Base-by-base conservation (phyloP, 2,113 vertebrate species). In the Neogale vison region DNA sequence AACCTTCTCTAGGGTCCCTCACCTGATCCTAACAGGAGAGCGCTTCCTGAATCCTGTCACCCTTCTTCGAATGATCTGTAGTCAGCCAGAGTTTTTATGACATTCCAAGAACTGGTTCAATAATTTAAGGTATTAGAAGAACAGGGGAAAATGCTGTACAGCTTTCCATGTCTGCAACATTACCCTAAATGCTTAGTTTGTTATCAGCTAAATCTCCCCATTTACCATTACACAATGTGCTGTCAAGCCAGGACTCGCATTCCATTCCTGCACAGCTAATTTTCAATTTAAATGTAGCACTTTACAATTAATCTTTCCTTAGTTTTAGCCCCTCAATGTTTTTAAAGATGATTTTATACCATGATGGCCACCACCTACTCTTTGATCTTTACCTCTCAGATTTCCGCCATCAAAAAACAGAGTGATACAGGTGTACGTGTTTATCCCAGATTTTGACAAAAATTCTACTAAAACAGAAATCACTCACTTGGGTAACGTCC, bases 261-360 rank as follows among this genome's bases (percentile, higher is more conserved):
- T 34, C 34, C 50, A 36, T 36, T 57, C 42, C 92, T 57, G 72
- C 4, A 5, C 6, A 57, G 71, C 13, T 63, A 31, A 17, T 36
- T 55, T 77, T 63, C 20, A 71, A 39, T 6, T n/a, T 31, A 95
- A 89, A 71, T 9, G 17, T 1, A 83, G 26, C 4, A 42, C 26
- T 65, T 79, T 24, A 45, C 71, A 76, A 29, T 20, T 74, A 63
- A 12, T 88, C 14, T 3, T 76, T 52, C 42, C 69, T 94, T 57
- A 83, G 14, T 67, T 67, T 59, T 31, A 50, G 7, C 4, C 2
- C 23, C 31, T 12, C 24, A 3, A 23, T 10, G 26, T 55, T 63
- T 82, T 55, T 72, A 52, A 7, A 71, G 83, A 65, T 15, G 65
- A 86, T 84, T 88, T 96, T 74, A 63, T 45, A 84, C 88, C 61